Percentiles rank a stretch among this genome's conserved stretches.
Conservation (phyloP, 2,888 invertebrate genomes). For the Pammene fasciana region DNA sequence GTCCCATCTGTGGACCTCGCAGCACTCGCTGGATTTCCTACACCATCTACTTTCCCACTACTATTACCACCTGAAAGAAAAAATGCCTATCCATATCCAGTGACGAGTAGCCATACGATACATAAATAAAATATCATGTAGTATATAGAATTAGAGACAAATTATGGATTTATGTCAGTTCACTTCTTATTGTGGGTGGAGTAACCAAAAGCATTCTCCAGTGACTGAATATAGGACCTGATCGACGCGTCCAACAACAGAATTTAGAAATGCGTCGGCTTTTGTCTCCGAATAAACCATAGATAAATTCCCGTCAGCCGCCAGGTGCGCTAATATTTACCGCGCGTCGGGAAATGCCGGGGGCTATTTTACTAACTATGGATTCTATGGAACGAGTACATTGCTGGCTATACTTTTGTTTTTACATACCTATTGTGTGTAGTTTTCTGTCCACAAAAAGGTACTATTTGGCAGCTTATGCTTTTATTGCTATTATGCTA, state of each 20-base stretch:
- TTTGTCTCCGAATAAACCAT: slow-evolving; percentile 46
- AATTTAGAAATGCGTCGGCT: slow-evolving; percentile 22
- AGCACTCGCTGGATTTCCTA: too few species aligned
- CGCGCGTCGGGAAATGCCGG: slow-evolving; percentile 46
- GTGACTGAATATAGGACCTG: neutral
- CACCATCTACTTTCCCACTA: too few species aligned
- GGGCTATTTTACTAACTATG: slow-evolving; percentile 18
- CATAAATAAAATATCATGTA: too few species aligned
- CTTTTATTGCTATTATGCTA: too few species aligned
- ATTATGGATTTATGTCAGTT: neutral
- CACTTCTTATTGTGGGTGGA: neutral
- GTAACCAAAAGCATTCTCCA: neutral
- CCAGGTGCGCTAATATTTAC: slow-evolving; percentile 60
- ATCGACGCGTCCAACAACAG: slow-evolving; percentile 10
- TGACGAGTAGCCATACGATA: too few species aligned
- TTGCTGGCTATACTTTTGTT: slow-evolving; percentile 1
- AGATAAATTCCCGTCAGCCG: slow-evolving; percentile 47
- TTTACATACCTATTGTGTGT: too few species aligned
- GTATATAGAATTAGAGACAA: too few species aligned
- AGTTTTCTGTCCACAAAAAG: too few species aligned
- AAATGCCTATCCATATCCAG: too few species aligned
- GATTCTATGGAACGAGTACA: slow-evolving; percentile 11
- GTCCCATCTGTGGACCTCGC: too few species aligned
- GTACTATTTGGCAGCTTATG: too few species aligned
- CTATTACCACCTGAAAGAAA: too few species aligned